phyloP scores from a whole-genome alignment of 2,888 invertebrate species.

The Tineola bisselliella region DNA sequence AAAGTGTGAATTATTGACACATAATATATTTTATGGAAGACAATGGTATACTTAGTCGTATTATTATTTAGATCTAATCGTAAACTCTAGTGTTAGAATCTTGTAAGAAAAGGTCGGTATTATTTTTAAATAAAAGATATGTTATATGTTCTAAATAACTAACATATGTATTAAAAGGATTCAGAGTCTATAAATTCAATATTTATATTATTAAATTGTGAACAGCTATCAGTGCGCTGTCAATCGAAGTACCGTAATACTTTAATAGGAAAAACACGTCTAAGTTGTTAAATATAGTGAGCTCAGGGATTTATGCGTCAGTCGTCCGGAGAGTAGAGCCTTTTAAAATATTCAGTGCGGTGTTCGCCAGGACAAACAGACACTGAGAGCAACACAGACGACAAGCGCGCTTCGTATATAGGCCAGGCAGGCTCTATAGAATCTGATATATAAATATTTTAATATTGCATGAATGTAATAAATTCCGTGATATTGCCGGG shows the following conservation, averaged over 20 bases:
- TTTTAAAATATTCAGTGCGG: constrained; percentile 34
- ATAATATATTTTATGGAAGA: too few relatives aligned
- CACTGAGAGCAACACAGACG: constrained; percentile 1
- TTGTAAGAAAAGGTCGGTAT: too few relatives aligned
- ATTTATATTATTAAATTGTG: background rate
- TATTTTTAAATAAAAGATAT: too few relatives aligned
- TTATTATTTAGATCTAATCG: too few relatives aligned
- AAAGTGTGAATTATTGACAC: too few relatives aligned
- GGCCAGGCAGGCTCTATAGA: background rate
- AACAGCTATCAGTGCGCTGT: background rate
- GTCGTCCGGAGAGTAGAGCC: constrained; percentile 24
- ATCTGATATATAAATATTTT: background rate
- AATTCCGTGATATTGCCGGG: too few relatives aligned
- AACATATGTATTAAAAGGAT: too few relatives aligned
- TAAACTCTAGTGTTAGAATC: too few relatives aligned
- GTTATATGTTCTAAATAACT: too few relatives aligned
- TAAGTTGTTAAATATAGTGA: constrained; percentile 16
- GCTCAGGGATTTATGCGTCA: constrained; percentile 27
- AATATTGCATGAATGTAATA: background rate
- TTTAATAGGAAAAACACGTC: background rate
- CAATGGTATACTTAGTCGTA: too few relatives aligned
- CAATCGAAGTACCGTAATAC: constrained; percentile 3
- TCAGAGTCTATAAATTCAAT: too few relatives aligned
- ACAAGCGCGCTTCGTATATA: background rate
- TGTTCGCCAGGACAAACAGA: constrained; percentile 13